Percentiles rank a stretch among this genome's conserved stretches.
phyloP scores from a whole-genome alignment of 2,888 invertebrate genomes.

The Branchipolynoe longqiensis region DNA sequence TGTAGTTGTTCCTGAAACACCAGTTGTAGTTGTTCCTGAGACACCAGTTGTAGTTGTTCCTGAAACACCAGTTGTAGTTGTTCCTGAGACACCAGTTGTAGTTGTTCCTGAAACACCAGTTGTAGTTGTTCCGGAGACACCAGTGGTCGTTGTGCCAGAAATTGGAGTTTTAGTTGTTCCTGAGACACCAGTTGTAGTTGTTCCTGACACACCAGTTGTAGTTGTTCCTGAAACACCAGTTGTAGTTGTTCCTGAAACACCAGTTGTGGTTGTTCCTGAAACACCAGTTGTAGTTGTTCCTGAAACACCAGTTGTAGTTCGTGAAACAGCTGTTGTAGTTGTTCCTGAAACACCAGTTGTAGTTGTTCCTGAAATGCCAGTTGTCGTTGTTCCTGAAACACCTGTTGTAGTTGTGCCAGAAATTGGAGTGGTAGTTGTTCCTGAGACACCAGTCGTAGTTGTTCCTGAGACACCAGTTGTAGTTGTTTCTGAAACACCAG shows the following conservation, averaged over 20 bases:
- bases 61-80: background rate
- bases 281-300: background rate
- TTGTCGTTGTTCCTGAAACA: background rate
- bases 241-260: background rate
- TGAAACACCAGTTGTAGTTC: background rate
- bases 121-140: background rate
- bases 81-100: background rate
- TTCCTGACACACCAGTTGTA: background rate
- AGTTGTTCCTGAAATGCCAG: background rate
- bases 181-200: background rate
- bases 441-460: background rate
- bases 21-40: background rate
- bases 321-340: background rate
- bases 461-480: background rate
- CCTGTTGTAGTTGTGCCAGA: background rate
- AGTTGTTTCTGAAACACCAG: background rate
- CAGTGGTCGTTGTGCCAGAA: background rate
- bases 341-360: background rate
- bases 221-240: background rate
- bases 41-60: background rate
- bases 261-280: background rate
- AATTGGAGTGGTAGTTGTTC: background rate
- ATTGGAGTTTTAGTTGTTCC: background rate
- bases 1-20: background rate
- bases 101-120: background rate